Base-by-base conservation (phyloP, 2,113 vertebrate genomes). In the Benitochromis conjunctus region DNA sequence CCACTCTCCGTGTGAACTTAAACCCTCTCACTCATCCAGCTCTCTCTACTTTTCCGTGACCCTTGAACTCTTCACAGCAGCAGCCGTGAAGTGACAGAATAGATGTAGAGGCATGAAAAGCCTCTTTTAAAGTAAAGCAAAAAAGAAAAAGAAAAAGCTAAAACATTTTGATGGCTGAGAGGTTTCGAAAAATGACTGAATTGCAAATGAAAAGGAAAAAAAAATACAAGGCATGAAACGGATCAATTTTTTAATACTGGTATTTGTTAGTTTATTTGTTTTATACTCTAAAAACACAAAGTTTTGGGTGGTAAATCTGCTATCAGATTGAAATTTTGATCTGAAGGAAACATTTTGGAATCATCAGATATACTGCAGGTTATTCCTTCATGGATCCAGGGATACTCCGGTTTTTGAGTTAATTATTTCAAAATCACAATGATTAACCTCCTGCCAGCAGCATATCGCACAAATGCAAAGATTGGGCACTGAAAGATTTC, bases 61-160 rank as follows among this genome's bases (percentile, higher is more conserved):
- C 86, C 24, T n/a, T 89, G 84, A 90, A 84, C 90, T 43, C 64
- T 83, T 88, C 90, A 66, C 71, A 81, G 89, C 74, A 3, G 84
- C 60, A 56, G 86, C 48, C 16, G n/a, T 91, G 85, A 90, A 94
- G 88, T 89, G 91, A 94, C 84, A 82, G 88, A 94, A 92, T 85
- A 86, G 88, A 93, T 92, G 81, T 90, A 88, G 88, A 90, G 81
- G 88, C 86, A 91, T 89, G 86, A 94, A 93, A 93, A 93, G 89
- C 90, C 86, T 92, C 87, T 92, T 90, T 76, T 56, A 82, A 76
- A 81, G 79, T 82, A 12, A 57, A 66, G 80, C 43, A 46, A 46
- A 36, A 24, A 29, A 77, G 54, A 86, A 89, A 79, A 83, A 54
- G 46, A 74, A 48, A 74, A 24, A 76, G 80, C 64, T 83, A 46